Base-by-base conservation (phyloP, 2,888 invertebrate species). In the Clitarchus hookeri region DNA sequence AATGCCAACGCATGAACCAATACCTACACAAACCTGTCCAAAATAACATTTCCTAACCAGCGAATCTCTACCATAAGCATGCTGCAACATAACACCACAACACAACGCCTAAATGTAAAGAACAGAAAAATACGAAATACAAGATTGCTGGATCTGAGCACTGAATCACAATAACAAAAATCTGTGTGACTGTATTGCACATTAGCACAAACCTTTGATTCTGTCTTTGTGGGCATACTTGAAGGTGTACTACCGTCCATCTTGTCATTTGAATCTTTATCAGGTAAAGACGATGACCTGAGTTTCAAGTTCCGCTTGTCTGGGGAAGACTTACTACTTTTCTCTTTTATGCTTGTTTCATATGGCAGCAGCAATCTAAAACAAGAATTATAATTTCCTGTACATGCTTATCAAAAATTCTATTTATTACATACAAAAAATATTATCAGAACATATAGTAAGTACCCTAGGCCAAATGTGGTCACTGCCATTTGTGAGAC, bases 331-430 rank as follows among this genome's bases (percentile, higher is more conserved):
- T 84, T 77, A 48, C 77, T 36, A 77, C 53, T 87, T 87, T 85
- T 83, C 83, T 96, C 96, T 65, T 65, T 65, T 65, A 65, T 65
- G 65, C 89, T 65, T 65, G 65, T 65, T 65, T 65, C 65, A 19
- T 93, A 95, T 0, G 95, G 93, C n/a, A 96, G 91, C 25, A 96
- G 92, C 90, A 94, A 94, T 89, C 96, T 96, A 91, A 0, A 91
- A 91, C 36, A 36, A 36, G 4, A 36, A 36, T 1, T 36, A 36
- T 3, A 4, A 36, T 36, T 36, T 36, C 36, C 4, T 36, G 36
- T 36, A 36, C 36, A 36, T 36, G 36, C 36, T 36, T 36, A 36
- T n/a, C n/a, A n/a, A n/a, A n/a, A n/a, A n/a, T n/a, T n/a, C n/a
- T n/a, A n/a, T n/a, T n/a, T n/a, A n/a, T n/a, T n/a, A n/a, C n/a